Conservation (phyloP, 2,888 invertebrate species). For the Eurytoma adleriae region DNA sequence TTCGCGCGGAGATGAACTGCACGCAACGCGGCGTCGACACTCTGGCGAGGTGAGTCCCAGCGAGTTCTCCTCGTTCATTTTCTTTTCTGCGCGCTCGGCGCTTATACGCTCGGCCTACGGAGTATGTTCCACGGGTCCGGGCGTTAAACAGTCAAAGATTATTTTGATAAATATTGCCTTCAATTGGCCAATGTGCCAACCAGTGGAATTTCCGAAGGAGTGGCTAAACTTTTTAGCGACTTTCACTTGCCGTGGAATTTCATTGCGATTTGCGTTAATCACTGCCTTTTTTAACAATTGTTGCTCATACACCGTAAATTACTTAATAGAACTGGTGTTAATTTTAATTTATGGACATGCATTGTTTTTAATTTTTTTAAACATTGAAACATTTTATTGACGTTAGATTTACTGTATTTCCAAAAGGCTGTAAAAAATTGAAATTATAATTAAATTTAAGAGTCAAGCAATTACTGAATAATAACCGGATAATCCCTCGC, state of each 20-base stretch:
- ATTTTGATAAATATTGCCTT: too few species aligned
- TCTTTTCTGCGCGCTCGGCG: background rate
- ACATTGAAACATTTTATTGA: background rate
- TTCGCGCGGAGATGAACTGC: constrained; percentile 92
- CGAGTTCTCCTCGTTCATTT: background rate
- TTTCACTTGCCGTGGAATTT: too few species aligned
- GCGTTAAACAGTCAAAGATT: too few species aligned
- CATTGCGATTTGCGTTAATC: too few species aligned
- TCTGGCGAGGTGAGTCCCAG: constrained; percentile 85
- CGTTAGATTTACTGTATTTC: too few species aligned
- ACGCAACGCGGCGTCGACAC: constrained; percentile 96
- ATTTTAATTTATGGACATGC: background rate
- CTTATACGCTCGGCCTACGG: background rate
- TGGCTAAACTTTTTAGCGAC: constrained; percentile 1
- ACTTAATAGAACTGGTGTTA: background rate
- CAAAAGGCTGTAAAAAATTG: too few species aligned
- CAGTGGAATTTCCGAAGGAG: too few species aligned
- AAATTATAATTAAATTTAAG: too few species aligned
- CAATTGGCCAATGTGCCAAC: too few species aligned
- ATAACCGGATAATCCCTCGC: constrained; percentile 52
- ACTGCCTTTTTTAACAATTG: too few species aligned
- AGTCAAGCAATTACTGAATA: too few species aligned
- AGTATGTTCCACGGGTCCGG: too few species aligned
- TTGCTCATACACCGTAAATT: background rate
- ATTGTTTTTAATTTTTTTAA: background rate